phyloP scores from a whole-genome alignment of 2,113 vertebrate genomes.

The Xenopus borealis region DNA sequence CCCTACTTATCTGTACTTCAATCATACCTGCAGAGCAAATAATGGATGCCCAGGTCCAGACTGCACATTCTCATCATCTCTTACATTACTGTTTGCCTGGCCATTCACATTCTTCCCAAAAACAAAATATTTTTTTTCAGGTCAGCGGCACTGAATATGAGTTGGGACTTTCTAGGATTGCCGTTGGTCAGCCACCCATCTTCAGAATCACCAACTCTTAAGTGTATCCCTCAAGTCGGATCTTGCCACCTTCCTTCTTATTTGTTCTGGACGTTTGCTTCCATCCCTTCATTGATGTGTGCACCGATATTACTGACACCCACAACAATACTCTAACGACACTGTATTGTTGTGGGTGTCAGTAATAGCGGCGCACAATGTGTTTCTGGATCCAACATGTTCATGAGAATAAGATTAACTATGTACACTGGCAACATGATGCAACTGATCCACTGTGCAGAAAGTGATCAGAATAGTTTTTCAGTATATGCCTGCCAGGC shows the following conservation, averaged over 20 bases:
- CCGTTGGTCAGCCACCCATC: conserved; percentile 46
- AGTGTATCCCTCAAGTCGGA: conserved; percentile 12
- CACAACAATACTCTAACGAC: background rate
- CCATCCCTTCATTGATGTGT: conserved; percentile 13
- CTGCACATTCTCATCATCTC: no score
- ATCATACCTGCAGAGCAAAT: no score
- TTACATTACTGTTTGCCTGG: no score
- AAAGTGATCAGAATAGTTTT: background rate
- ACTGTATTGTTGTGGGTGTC: background rate
- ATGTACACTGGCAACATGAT: conserved; percentile 5
- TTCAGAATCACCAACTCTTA: background rate
- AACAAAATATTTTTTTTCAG: conserved; percentile 48
- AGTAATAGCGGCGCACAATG: background rate
- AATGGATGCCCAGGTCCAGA: no score
- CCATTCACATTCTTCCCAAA: no score
- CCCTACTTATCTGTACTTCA: no score
- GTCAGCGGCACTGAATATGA: conserved; percentile 70
- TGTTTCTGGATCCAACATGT: conserved; percentile 28
- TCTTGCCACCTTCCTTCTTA: background rate
- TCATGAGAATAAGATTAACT: conserved; percentile 23
- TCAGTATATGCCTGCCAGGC: background rate
- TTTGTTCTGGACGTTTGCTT: conserved; percentile 14
- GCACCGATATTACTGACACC: background rate
- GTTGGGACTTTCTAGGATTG: conserved; percentile 65
- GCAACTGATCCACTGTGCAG: conserved; percentile 49